Percentiles rank a stretch among this genome's conserved stretches.
phyloP scores from a whole-genome alignment of 92 coral and sea anemone species.

The Blastomussa wellsi region DNA sequence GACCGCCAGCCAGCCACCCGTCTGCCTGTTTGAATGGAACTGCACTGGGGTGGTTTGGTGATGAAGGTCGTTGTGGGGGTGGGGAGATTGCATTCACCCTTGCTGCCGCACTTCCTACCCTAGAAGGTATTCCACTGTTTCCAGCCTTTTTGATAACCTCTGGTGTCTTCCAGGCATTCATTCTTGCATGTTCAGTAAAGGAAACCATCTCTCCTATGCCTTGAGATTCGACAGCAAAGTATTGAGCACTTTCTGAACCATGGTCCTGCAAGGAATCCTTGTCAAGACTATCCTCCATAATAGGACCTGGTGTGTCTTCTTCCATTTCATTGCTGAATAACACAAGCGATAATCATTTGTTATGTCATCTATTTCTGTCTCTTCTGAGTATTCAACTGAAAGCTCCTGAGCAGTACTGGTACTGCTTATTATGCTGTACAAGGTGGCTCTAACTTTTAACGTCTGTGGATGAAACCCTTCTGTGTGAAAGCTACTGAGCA shows the following conservation, averaged over 20 bases:
- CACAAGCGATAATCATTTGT: background rate
- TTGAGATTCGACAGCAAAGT: background rate
- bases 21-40: conserved; percentile 63
- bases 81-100: conserved; percentile 36
- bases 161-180: conserved; percentile 84
- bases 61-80: conserved; percentile 88
- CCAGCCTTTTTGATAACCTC: conserved; percentile 71
- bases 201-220: conserved; percentile 78
- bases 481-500: background rate
- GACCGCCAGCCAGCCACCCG: conserved; percentile 77
- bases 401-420: too few species aligned
- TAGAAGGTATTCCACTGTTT: conserved; percentile 67
- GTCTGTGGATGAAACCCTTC: background rate
- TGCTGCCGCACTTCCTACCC: conserved; percentile 80
- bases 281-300: background rate
- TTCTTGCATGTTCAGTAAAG: conserved; percentile 85
- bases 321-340: background rate
- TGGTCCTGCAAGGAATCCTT: background rate
- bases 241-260: conserved; percentile 13
- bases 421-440: too few species aligned
- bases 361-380: too few species aligned
- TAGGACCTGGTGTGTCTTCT: background rate
- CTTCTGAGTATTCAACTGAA: too few species aligned
- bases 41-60: conserved; percentile 54
- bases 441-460: too few species aligned